Evolutionary conservation across 2,113 vertebrate genomes (phyloP).

Genomic region (Hippocampus guttulatus): DNA sequence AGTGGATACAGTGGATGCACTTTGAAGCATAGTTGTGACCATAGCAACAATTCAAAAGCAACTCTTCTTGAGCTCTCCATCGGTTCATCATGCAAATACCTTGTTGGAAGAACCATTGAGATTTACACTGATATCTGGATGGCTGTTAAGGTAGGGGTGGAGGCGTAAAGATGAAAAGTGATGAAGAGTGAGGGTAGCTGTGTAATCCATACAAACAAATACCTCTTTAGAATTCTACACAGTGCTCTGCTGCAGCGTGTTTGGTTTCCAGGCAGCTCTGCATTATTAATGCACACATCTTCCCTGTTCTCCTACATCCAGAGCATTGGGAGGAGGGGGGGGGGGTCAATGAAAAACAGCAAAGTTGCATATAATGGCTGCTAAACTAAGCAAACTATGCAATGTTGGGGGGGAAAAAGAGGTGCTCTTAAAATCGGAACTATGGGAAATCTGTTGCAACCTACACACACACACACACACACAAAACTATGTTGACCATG

Average conservation of each 20-base stretch:
- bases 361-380: conserved; percentile 36
- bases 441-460: not conserved
- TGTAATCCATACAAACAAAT: conserved; percentile 72
- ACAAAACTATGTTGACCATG: not conserved
- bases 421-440: not conserved
- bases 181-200: conserved; percentile 35
- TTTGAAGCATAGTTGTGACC: conserved; percentile 31
- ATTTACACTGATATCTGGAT: conserved; percentile 30
- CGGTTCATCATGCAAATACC: conserved; percentile 18
- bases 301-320: conserved; percentile 55
- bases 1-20: conserved; percentile 18
- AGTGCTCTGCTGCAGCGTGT: conserved; percentile 74
- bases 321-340: conserved; percentile 40
- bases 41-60: conserved; percentile 20
- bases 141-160: conserved; percentile 19
- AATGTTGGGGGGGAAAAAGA: conserved; percentile 6
- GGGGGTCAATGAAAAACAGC: conserved; percentile 37
- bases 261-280: conserved; percentile 76
- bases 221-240: conserved; percentile 77
- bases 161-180: conserved; percentile 30
- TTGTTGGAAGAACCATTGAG: conserved; percentile 30
- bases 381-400: conserved; percentile 14
- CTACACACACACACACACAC: not conserved
- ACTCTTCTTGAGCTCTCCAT: conserved; percentile 4
- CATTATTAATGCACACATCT: conserved; percentile 76